These are phyloP conservation scores for Thereva unica DNA, from an alignment of 2,888 invertebrate genomes.

Conservation along the genomic window DNA sequence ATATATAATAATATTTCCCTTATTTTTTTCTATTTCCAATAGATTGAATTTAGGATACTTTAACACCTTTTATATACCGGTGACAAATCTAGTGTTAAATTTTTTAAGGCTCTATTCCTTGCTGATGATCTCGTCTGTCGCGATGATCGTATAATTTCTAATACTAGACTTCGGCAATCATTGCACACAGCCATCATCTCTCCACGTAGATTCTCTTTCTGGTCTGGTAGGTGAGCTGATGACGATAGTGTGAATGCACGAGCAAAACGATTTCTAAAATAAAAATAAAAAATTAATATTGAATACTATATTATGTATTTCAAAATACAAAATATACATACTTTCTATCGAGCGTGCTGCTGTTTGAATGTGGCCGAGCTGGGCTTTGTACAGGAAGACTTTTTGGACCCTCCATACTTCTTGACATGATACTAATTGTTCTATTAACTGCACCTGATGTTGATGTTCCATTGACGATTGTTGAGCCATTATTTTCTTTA, in stretches of 20 bases:
- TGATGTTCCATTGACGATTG: slow-evolving; percentile 40
- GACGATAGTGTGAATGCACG: slow-evolving; percentile 64
- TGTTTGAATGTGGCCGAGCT: slow-evolving; percentile 56
- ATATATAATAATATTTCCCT: neutral
- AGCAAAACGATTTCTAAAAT: slow-evolving; percentile 64
- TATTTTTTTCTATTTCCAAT: neutral
- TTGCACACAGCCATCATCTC: slow-evolving; percentile 90
- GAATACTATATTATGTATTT: no score
- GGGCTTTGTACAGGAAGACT: slow-evolving; percentile 61
- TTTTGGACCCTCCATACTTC: slow-evolving; percentile 65
- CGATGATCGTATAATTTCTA: slow-evolving; percentile 90
- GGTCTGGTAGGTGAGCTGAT: slow-evolving; percentile 56
- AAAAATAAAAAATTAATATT: slow-evolving; percentile 8
- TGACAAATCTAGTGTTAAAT: slow-evolving; percentile 80
- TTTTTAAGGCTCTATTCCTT: slow-evolving; percentile 78
- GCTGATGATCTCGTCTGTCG: slow-evolving; percentile 80
- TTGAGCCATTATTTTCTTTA: slow-evolving; percentile 46
- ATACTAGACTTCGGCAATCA: slow-evolving; percentile 92
- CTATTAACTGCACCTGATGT: slow-evolving; percentile 45
- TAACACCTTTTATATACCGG: slow-evolving; percentile 69
- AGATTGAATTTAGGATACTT: slow-evolving; percentile 10
- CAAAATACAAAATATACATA: slow-evolving; percentile 47
- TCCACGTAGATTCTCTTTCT: slow-evolving; percentile 68
- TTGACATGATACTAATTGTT: slow-evolving; percentile 60
- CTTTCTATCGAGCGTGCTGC: slow-evolving; percentile 63